Conservation (phyloP, 2,888 invertebrate genomes). For the Helobdella robusta region DNA sequence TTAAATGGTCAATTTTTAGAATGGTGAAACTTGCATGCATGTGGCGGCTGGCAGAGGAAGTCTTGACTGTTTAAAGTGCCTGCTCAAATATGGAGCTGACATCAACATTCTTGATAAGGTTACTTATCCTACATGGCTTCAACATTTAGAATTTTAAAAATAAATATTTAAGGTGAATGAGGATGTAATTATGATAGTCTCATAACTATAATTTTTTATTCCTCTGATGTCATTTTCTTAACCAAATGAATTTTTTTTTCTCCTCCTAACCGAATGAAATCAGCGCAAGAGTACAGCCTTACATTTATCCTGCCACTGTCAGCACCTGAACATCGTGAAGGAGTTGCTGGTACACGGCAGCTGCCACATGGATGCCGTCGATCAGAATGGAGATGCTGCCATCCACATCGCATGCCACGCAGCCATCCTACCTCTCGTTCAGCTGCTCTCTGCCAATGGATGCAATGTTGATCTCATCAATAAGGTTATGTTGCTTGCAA, state of each 20-base stretch:
- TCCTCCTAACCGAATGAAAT: too few relatives aligned
- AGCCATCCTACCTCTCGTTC: conserved; percentile 51
- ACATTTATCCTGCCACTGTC: conserved; percentile 57
- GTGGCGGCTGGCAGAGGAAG: conserved; percentile 54
- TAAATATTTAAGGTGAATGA: background rate
- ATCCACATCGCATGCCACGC: conserved; percentile 57
- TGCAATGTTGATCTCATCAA: conserved; percentile 51
- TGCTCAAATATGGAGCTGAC: conserved; percentile 52
- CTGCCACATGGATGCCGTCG: conserved; percentile 57
- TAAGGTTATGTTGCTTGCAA: conserved; percentile 45
- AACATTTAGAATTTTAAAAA: too few relatives aligned
- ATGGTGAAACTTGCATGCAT: conserved; percentile 54
- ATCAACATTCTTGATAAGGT: conserved; percentile 53
- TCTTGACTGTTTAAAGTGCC: conserved; percentile 52
- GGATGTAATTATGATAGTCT: background rate
- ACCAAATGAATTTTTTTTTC: too few relatives aligned
- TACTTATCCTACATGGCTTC: too few relatives aligned
- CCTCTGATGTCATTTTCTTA: too few relatives aligned
- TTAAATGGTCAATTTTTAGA: conserved; percentile 42
- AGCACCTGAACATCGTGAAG: conserved; percentile 55
- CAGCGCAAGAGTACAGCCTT: conserved; percentile 54
- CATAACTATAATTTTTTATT: too few relatives aligned
- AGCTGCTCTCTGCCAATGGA: conserved; percentile 50
- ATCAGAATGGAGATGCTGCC: conserved; percentile 52
- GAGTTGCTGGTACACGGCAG: conserved; percentile 57